Percentiles rank a stretch among this genome's conserved stretches.
These are phyloP conservation scores for Cheilosia impressa DNA, from an alignment of 2,888 invertebrate genomes.

Conservation along the genomic window DNA sequence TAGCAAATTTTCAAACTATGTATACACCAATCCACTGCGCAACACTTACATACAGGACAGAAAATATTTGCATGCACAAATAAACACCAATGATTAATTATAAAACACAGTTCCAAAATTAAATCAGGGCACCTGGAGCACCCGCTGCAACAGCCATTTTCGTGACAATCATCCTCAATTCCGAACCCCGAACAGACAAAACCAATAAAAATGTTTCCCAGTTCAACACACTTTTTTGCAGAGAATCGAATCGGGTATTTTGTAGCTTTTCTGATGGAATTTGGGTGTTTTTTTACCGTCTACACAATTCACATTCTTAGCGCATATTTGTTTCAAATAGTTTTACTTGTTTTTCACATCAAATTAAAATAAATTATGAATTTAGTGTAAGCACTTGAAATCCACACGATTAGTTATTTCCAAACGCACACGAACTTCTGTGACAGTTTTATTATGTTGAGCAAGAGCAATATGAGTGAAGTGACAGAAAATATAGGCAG, in stretches of 20 bases:
- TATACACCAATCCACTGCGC: conserved; percentile 26
- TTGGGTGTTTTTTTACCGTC: background rate
- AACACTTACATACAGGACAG: conserved; percentile 49
- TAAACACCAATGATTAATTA: conserved; percentile 16
- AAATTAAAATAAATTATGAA: background rate
- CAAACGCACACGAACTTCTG: conserved; percentile 1
- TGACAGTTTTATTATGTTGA: conserved; percentile 7
- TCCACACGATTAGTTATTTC: background rate
- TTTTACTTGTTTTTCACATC: background rate
- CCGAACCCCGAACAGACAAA: conserved; percentile 7
- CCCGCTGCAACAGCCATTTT: conserved; percentile 23
- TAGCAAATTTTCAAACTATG: background rate
- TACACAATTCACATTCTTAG: background rate
- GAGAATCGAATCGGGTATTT: background rate
- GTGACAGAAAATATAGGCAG: background rate
- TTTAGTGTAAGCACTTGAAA: background rate
- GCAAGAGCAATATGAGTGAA: background rate
- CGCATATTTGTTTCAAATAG: background rate
- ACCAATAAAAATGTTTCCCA: background rate
- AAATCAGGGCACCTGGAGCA: conserved; percentile 45
- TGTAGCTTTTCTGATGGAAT: background rate
- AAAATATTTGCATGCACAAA: conserved; percentile 42
- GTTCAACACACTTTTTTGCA: background rate
- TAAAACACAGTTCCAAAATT: conserved; percentile 18
- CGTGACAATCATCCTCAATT: background rate